A percentile compares a stretch with the other conserved stretches of the same genome.
These are phyloP conservation scores for Polymixis lichenea DNA, from an alignment of 2,888 invertebrate genomes.

Conservation along the genomic window DNA sequence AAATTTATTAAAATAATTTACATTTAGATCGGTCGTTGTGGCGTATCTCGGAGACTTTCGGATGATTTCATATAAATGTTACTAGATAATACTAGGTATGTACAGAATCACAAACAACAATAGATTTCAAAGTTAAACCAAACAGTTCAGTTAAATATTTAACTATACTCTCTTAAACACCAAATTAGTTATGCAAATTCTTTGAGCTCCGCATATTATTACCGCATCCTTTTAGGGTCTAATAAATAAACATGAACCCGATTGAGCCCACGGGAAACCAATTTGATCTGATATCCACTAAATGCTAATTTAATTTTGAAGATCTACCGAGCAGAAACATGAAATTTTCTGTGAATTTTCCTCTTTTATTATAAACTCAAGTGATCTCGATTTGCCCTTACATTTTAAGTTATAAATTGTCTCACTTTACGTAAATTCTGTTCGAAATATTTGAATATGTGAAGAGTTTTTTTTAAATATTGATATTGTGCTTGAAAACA, in stretches of 20 bases:
- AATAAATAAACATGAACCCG: constrained; percentile 86
- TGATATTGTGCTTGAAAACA: constrained; percentile 30
- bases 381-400: constrained; percentile 58
- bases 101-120: constrained; percentile 9
- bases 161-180: constrained; percentile 68
- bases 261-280: constrained; percentile 78
- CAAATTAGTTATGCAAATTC: constrained; percentile 83
- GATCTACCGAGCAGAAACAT: constrained; percentile 70
- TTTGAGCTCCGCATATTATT: constrained; percentile 82
- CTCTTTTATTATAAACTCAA: constrained; percentile 72
- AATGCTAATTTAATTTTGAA: constrained; percentile 84
- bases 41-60: too few species aligned
- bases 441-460: constrained; percentile 31
- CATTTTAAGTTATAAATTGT: constrained; percentile 53
- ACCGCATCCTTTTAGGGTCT: constrained; percentile 83
- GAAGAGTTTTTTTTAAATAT: constrained; percentile 17
- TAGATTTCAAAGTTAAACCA: constrained; percentile 16
- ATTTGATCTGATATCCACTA: constrained; percentile 83
- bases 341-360: constrained; percentile 66
- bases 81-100: too few species aligned
- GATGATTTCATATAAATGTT: too few species aligned
- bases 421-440: constrained; percentile 40
- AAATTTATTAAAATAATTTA: too few species aligned
- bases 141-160: constrained; percentile 50
- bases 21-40: too few species aligned